A percentile compares a stretch with the other conserved stretches of the same genome.
These are phyloP conservation scores for Sakesphorus luctuosus DNA, from an alignment of 2,113 vertebrate species.

Conservation along the genomic window DNA sequence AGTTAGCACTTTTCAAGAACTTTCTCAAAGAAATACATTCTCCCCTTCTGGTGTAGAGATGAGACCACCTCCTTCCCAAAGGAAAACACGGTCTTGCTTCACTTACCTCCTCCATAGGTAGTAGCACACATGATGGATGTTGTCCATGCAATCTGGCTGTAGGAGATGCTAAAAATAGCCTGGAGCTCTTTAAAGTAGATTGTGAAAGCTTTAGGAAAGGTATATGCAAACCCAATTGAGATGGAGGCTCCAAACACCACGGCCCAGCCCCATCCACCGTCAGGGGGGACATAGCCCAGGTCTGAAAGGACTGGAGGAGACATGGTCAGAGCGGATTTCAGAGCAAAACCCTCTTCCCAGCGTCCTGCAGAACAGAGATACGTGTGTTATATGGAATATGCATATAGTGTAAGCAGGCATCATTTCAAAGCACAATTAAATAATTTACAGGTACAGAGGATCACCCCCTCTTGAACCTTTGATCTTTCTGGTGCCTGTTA, in stretches of 20 bases:
- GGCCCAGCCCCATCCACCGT: slow-evolving; percentile 90
- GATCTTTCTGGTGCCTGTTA: background rate
- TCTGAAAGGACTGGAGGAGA: slow-evolving; percentile 45
- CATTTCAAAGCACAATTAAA: background rate
- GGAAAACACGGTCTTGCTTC: background rate
- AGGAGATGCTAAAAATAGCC: slow-evolving; percentile 75
- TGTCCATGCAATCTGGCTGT: slow-evolving; percentile 87
- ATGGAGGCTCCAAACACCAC: slow-evolving; percentile 86
- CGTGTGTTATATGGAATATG: background rate
- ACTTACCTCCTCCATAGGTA: slow-evolving; percentile 90
- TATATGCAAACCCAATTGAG: slow-evolving; percentile 85
- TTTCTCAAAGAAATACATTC: background rate
- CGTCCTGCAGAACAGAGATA: slow-evolving; percentile 17
- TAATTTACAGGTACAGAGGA: background rate
- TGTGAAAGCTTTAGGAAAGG: slow-evolving; percentile 85
- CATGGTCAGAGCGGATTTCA: slow-evolving; percentile 67
- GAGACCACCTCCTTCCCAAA: background rate
- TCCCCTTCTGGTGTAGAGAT: background rate
- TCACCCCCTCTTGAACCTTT: background rate
- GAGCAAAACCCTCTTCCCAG: background rate
- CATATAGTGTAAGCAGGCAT: background rate
- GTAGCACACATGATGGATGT: slow-evolving; percentile 88
- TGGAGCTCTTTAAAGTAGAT: slow-evolving; percentile 87
- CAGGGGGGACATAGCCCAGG: slow-evolving; percentile 72
- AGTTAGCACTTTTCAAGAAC: background rate